phyloP scores from a whole-genome alignment of 2,888 invertebrate species.

The Erannis defoliaria region DNA sequence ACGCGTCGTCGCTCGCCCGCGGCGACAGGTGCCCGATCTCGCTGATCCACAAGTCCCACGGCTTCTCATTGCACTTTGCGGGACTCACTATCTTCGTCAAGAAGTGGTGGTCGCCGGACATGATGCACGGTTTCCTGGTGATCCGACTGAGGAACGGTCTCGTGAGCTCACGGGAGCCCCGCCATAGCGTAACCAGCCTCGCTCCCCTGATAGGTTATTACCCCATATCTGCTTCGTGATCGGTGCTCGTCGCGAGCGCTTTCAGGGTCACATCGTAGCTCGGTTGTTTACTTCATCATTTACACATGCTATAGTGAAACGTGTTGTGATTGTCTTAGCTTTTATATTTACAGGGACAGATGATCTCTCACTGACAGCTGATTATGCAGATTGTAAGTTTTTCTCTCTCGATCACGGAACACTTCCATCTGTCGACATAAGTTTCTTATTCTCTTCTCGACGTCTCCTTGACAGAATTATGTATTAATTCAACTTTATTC shows the following conservation, averaged over 20 bases:
- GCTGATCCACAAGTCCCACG: constrained; percentile 83
- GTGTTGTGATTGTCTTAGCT: constrained; percentile 83
- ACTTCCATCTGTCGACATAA: constrained; percentile 78
- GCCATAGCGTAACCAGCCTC: constrained; percentile 76
- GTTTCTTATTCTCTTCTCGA: constrained; percentile 66
- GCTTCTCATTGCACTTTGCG: constrained; percentile 81
- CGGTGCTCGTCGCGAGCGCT: constrained; percentile 62
- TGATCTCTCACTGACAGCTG: constrained; percentile 87
- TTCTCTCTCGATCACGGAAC: constrained; percentile 83
- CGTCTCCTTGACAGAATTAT: constrained; percentile 64
- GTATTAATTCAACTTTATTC: constrained; percentile 69
- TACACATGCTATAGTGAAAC: constrained; percentile 67
- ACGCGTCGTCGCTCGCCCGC: constrained; percentile 69
- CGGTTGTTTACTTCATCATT: constrained; percentile 74
- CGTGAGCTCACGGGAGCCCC: constrained; percentile 73
- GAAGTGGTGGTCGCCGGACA: constrained; percentile 80
- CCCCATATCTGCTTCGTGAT: constrained; percentile 77
- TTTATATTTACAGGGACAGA: constrained; percentile 87
- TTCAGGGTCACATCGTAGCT: constrained; percentile 75
- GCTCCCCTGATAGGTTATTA: constrained; percentile 83
- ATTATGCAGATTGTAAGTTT: constrained; percentile 87
- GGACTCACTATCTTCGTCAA: constrained; percentile 79
- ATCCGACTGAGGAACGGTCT: constrained; percentile 61
- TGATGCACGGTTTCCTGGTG: constrained; percentile 68
- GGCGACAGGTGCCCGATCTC: constrained; percentile 82